A percentile compares a stretch with the other conserved stretches of the same genome.
These are phyloP conservation scores for Anas platyrhynchos DNA, from an alignment of 2,113 vertebrate genomes.

Conservation along the genomic window DNA sequence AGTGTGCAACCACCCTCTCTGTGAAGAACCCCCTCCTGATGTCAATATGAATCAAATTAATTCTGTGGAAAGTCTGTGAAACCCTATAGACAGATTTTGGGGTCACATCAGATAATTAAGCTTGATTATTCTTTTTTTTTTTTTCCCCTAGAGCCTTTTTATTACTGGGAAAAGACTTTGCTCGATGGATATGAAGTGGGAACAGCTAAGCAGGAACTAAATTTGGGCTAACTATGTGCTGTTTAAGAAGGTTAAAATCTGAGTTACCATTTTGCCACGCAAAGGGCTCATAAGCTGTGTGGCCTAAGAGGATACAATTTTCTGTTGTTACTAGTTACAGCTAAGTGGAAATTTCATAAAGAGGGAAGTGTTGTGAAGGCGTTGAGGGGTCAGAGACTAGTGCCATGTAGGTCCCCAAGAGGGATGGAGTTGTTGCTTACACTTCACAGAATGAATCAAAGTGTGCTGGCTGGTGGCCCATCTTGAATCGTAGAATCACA, in stretches of 20 bases:
- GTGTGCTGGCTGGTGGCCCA: background rate
- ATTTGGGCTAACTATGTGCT: background rate
- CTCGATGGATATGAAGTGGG: background rate
- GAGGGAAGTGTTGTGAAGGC: background rate
- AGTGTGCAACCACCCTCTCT: too few species aligned
- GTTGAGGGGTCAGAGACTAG: background rate
- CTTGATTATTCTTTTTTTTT: background rate
- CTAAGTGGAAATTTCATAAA: background rate
- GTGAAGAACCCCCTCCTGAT: too few species aligned
- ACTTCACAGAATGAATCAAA: background rate
- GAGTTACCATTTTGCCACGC: background rate
- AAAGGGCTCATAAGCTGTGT: background rate
- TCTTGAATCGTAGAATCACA: background rate
- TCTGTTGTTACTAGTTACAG: background rate
- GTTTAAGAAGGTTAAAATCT: background rate
- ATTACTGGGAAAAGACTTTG: background rate
- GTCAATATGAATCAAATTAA: background rate
- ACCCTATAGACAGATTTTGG: background rate
- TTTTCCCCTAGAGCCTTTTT: background rate
- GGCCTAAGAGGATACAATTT: background rate
- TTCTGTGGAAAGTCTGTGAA: background rate
- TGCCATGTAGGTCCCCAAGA: background rate
- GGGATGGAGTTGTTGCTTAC: background rate
- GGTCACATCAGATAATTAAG: background rate
- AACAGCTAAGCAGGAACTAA: background rate